Evolutionary conservation across 2,888 invertebrate species (phyloP), one percentile per base, ranked within the genome.

Genomic region (Epistrophe eligans): DNA sequence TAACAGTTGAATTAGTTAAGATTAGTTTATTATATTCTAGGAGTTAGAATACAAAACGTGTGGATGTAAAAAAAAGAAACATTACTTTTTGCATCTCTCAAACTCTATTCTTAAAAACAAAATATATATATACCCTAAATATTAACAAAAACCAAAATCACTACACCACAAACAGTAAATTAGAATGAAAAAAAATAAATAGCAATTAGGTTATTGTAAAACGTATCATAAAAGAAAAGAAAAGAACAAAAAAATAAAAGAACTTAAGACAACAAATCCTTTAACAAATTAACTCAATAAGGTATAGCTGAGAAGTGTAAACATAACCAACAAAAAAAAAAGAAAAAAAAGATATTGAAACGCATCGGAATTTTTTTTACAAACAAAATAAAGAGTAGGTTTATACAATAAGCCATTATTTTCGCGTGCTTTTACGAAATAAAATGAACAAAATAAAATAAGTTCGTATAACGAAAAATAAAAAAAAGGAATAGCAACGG

Each of bases 1-100:
- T 50, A 82, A 82, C 73, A 89, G 89, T 89, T 89, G 89, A 89
- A 89, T 89, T 77, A 66, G n/a, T 57, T 82, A 79, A 82, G 82
- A 52, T 28, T 87, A 87, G 74, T 82, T n/a, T 45, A 82, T 58
- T 74, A 55, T 72, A 79, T 79, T 82, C 73, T 79, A 77, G 79
- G 82, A 79, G 57, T 73, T 70, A 82, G 77, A 82, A 81, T 70
- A 77, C 60, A 77, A 77, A 82, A 55, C 15, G 11, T 15, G 45
- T 64, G 28, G 19, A 17, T 52, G 52, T 50, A 15, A 43, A 70
- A 58, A 72, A n/a, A 13, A 55, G 15, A 35, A 19, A 19, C n/a
- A 55, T 71, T 70, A 74, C 38, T 64, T 50, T n/a, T 17, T 52
- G 35, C 67, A 67, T 28, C 62, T 55, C 38, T 43, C 72, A 74